A percentile compares a stretch with the other conserved stretches of the same genome.
Conservation (phyloP, 1,140 invertebrate species). For the Euglossa dilemma region DNA sequence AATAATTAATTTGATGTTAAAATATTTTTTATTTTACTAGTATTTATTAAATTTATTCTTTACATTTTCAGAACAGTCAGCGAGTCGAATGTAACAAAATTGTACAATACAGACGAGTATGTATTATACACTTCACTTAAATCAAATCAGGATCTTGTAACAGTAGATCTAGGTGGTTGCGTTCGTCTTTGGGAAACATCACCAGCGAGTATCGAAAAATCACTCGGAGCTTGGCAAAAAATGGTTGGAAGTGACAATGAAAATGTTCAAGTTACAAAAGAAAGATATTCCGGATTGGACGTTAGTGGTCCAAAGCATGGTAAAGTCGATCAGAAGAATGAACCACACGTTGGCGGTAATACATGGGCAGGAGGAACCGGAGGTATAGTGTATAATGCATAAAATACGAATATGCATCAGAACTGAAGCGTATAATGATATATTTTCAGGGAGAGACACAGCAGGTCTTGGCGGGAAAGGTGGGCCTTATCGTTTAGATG, state of each 20-base stretch:
- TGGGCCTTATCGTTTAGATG: conserved; percentile 95
- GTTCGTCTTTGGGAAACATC: conserved; percentile 86
- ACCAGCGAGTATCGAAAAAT: conserved; percentile 79
- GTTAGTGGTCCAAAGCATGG: conserved; percentile 94
- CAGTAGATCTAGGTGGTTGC: conserved; percentile 84
- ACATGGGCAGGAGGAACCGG: conserved; percentile 98
- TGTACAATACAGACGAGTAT: conserved; percentile 80
- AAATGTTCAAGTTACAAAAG: conserved; percentile 88
- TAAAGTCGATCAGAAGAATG: conserved; percentile 93
- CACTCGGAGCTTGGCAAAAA: conserved; percentile 77
- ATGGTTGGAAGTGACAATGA: conserved; percentile 82
- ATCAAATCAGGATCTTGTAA: conserved; percentile 81
- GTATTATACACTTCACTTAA: conserved; percentile 71
- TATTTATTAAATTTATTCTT: neutral
- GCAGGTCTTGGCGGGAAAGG: conserved; percentile 97
- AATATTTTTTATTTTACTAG: neutral
- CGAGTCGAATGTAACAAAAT: conserved; percentile 68
- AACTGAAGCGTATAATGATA: neutral
- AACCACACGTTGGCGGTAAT: conserved; percentile 97
- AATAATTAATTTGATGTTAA: neutral
- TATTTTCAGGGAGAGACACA: conserved; percentile 87
- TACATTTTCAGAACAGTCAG: conserved; percentile 65
- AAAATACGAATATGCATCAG: neutral
- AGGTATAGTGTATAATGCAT: conserved; percentile 77
- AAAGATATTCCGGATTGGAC: conserved; percentile 88